Evolutionary conservation across 2,888 invertebrate genomes (phyloP).

Genomic region (Apantesis nais): DNA sequence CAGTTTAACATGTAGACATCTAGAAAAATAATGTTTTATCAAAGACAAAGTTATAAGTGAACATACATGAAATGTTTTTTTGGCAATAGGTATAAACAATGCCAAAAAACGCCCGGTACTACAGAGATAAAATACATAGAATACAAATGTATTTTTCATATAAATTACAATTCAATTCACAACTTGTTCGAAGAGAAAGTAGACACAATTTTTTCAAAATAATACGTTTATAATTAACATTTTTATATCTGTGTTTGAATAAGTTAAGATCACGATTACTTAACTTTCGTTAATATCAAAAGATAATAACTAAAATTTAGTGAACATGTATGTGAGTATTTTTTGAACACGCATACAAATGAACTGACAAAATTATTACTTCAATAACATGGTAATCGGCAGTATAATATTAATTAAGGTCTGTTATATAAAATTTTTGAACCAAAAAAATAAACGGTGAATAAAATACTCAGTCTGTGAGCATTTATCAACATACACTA

Average conservation of each 20-base stretch:
- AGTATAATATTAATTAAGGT: constrained; percentile 32
- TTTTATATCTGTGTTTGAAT: too few relatives aligned
- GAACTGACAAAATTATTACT: constrained; percentile 44
- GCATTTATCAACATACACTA: not conserved
- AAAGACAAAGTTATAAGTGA: not conserved
- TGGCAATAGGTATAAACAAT: not conserved
- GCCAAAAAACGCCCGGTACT: not conserved
- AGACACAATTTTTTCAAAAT: constrained; percentile 19
- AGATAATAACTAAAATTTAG: constrained; percentile 45
- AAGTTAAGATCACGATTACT: too few relatives aligned
- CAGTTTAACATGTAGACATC: constrained; percentile 2
- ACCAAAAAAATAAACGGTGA: not conserved
- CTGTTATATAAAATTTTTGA: constrained; percentile 27
- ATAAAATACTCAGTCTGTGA: not conserved
- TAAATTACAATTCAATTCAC: constrained; percentile 20
- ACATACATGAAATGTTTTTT: not conserved
- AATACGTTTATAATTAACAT: constrained; percentile 16
- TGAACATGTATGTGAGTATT: constrained; percentile 19
- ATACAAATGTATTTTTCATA: not conserved
- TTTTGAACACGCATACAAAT: constrained; percentile 43
- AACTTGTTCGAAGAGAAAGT: constrained; percentile 12
- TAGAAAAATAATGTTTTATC: not conserved
- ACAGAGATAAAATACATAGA: not conserved
- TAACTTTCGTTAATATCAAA: constrained; percentile 27
- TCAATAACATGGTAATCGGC: constrained; percentile 20